Evolutionary conservation across 2,797 vertebrate genomes (phyloP).

Genomic region (Trematomus bernacchii): DNA sequence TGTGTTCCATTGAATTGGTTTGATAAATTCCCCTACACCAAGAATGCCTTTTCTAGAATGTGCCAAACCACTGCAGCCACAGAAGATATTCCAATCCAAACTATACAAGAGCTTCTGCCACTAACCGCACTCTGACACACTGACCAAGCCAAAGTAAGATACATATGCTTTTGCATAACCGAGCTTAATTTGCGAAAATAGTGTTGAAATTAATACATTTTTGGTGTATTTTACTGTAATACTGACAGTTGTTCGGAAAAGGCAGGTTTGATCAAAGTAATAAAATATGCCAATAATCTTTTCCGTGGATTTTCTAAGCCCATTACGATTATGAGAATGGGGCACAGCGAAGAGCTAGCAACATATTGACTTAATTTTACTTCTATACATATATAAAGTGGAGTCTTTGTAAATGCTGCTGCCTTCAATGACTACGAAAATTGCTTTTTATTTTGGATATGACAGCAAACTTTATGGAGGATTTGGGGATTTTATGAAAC

Average conservation of each 20-base stretch:
- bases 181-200: neutral
- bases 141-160: slow-evolving; percentile 17
- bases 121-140: slow-evolving; percentile 26
- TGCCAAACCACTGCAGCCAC: slow-evolving; percentile 64
- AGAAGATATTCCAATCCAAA: slow-evolving; percentile 66
- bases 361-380: neutral
- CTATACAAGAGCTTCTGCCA: slow-evolving; percentile 44
- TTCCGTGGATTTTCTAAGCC: neutral
- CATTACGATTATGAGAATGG: neutral
- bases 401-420: slow-evolving; percentile 1
- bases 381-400: neutral
- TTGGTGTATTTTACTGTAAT: slow-evolving; percentile 12
- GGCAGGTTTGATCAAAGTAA: neutral
- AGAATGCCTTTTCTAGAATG: slow-evolving; percentile 39
- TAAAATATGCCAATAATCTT: neutral
- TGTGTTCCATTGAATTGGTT: slow-evolving; percentile 50
- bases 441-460: neutral
- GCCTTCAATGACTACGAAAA: neutral
- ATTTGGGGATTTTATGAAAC: neutral
- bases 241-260: neutral
- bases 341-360: neutral
- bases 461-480: neutral
- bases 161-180: slow-evolving; percentile 2
- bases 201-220: slow-evolving; percentile 9
- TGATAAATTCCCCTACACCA: slow-evolving; percentile 60